These are phyloP conservation scores for Todiramphus saurophagus DNA, from an alignment of 2,113 vertebrate species.

Conservation along the genomic window DNA sequence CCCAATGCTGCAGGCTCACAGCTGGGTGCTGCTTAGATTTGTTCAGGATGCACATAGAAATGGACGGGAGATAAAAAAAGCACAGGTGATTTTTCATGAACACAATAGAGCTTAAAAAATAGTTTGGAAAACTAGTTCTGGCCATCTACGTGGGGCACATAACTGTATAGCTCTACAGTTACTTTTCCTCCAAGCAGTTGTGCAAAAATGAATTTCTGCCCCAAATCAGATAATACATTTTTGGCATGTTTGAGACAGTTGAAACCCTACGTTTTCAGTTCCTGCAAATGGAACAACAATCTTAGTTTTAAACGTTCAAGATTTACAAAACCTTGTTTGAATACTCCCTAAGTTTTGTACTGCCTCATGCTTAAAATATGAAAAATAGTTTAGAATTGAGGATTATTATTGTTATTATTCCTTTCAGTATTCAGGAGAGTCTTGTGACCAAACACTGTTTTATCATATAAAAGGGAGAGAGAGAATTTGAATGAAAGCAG, in stretches of 20 bases:
- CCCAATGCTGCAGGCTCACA: accelerated
- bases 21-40: background rate
- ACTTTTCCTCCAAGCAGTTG: background rate
- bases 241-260: background rate
- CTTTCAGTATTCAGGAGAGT: background rate
- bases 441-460: background rate
- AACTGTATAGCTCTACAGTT: background rate
- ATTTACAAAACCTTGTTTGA: background rate
- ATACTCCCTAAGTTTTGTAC: background rate
- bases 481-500: background rate
- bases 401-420: background rate
- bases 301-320: background rate
- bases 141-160: background rate
- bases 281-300: background rate
- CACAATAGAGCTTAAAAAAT: background rate
- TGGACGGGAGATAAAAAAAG: background rate
- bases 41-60: background rate
- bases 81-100: background rate
- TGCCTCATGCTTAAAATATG: background rate
- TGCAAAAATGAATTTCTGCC: background rate
- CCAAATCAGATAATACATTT: background rate
- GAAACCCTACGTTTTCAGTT: background rate
- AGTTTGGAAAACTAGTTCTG: background rate
- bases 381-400: background rate
- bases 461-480: background rate